Conservation (phyloP, 2,797 vertebrate species). For the Melanotaenia parkinsoni region DNA sequence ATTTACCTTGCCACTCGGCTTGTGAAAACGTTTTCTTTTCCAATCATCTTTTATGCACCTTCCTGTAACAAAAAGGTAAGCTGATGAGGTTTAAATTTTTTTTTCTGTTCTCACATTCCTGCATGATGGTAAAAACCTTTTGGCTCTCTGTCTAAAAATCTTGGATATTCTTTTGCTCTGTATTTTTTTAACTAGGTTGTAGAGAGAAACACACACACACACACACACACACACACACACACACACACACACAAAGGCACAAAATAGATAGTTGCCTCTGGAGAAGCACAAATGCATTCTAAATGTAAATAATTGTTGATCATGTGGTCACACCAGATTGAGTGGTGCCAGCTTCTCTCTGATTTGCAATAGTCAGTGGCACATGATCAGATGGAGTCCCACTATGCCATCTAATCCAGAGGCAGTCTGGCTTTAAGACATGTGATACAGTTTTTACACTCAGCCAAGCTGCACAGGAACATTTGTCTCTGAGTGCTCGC, state of each 20-base stretch:
- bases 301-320: conserved; percentile 67
- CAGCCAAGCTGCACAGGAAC: conserved; percentile 79
- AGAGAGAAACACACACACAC: no score
- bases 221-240: no score
- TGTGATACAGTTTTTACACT: conserved; percentile 85
- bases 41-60: conserved; percentile 32
- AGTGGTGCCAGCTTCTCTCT: conserved; percentile 40
- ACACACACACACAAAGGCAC: neutral
- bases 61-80: conserved; percentile 26
- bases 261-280: conserved; percentile 21
- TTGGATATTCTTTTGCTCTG: conserved; percentile 23
- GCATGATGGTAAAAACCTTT: conserved; percentile 2
- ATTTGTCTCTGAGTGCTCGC: conserved; percentile 80
- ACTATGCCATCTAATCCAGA: conserved; percentile 69
- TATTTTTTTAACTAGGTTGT: neutral
- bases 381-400: conserved; percentile 62
- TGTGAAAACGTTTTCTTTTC: conserved; percentile 32
- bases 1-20: conserved; percentile 37
- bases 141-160: conserved; percentile 15
- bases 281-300: conserved; percentile 42
- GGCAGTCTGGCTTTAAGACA: conserved; percentile 91
- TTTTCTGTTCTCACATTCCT: neutral
- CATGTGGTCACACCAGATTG: conserved; percentile 47
- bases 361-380: conserved; percentile 65
- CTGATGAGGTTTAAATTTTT: neutral